Conservation (phyloP, 2,797 vertebrate genomes). For the Enteromius afrohamiltoni region DNA sequence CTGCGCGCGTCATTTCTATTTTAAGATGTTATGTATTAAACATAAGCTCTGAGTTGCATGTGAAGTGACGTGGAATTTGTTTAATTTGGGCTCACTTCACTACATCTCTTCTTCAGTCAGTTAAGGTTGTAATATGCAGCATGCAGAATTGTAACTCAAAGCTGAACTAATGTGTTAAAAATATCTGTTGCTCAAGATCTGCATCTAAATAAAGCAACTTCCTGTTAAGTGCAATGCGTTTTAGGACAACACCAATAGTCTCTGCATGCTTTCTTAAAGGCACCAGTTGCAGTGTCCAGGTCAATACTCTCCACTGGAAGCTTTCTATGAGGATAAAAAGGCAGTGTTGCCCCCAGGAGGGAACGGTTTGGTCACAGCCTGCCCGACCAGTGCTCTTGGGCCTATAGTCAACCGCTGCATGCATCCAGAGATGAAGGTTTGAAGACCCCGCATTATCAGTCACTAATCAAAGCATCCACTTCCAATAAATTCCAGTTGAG, state of each 20-base stretch:
- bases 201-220: background rate
- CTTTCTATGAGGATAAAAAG: constrained; percentile 98
- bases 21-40: constrained; percentile 70
- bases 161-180: background rate
- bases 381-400: constrained; percentile 84
- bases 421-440: constrained; percentile 99
- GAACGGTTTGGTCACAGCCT: constrained; percentile 79
- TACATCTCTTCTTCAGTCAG: background rate
- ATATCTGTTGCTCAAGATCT: background rate
- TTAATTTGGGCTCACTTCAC: background rate
- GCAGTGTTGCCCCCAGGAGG: constrained; percentile 85
- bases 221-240: background rate
- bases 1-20: constrained; percentile 52
- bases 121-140: background rate
- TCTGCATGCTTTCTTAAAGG: constrained; percentile 68
- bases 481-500: background rate
- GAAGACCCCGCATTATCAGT: background rate
- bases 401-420: constrained; percentile 92
- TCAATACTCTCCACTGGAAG: constrained; percentile 95
- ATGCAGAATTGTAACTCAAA: background rate
- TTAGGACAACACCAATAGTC: background rate
- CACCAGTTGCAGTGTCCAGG: constrained; percentile 95
- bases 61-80: constrained; percentile 39
- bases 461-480: background rate
- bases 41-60: constrained; percentile 63